phyloP scores from a whole-genome alignment of 2,888 invertebrate species.

The Tiliacea citrago region DNA sequence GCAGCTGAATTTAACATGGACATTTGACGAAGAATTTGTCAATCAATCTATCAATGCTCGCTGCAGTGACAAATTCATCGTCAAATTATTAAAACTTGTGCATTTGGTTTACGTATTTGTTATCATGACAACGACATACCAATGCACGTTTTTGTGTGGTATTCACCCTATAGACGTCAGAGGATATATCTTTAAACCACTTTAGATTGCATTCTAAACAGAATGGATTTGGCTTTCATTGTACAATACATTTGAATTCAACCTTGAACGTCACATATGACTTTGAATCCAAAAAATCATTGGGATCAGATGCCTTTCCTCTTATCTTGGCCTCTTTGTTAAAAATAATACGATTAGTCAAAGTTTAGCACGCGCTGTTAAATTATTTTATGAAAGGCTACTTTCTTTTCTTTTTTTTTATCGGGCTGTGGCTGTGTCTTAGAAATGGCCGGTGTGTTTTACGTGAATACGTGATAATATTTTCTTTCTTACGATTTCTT shows the following conservation, averaged over 20 bases:
- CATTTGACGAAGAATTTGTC: not conserved
- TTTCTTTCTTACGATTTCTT: no score
- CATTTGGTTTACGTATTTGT: not conserved
- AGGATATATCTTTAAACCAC: constrained; percentile 39
- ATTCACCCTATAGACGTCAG: constrained; percentile 35
- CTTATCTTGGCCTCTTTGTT: not conserved
- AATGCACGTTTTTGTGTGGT: not conserved
- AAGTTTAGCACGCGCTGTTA: no score
- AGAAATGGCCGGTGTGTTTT: no score
- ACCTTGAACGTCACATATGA: constrained; percentile 17
- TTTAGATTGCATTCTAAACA: constrained; percentile 35
- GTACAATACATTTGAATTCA: not conserved
- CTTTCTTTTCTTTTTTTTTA: not conserved
- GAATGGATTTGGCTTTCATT: constrained; percentile 16
- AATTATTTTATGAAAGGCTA: not conserved
- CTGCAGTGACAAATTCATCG: not conserved
- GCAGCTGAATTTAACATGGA: not conserved
- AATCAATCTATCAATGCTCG: not conserved
- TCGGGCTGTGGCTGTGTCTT: no score
- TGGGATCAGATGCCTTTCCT: not conserved
- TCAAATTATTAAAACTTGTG: not conserved
- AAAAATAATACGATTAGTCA: not conserved
- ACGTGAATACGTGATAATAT: no score
- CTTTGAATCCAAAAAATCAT: constrained; percentile 1
- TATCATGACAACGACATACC: not conserved